Evolutionary conservation across 1,140 invertebrate species (phyloP).

Genomic region (Cephus cinctus): DNA sequence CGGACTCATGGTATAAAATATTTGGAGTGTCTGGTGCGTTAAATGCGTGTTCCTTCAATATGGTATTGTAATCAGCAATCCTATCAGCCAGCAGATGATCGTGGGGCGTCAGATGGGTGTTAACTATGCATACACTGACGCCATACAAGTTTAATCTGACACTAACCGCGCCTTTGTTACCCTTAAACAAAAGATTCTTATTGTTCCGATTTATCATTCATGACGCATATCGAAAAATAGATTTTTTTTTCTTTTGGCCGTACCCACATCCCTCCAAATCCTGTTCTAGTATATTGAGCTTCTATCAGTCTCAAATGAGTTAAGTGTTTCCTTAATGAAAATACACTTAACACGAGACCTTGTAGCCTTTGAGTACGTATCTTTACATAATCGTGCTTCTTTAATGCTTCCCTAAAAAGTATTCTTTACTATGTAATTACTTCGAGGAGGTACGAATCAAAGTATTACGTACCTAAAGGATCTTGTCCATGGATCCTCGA

Average conservation of each 20-base stretch:
- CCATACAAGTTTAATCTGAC: constrained; percentile 84
- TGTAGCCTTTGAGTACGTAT: constrained; percentile 75
- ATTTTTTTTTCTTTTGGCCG: constrained; percentile 26
- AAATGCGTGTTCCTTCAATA: constrained; percentile 72
- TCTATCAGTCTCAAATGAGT: constrained; percentile 79
- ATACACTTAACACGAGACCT: constrained; percentile 76
- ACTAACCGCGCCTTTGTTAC: constrained; percentile 92
- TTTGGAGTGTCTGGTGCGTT: constrained; percentile 71
- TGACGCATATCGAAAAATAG: too few relatives aligned
- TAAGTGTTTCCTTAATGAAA: constrained; percentile 75
- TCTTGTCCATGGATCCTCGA: constrained; percentile 83
- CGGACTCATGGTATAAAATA: constrained; percentile 90
- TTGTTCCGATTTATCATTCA: not conserved
- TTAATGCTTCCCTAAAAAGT: constrained; percentile 64
- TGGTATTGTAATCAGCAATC: constrained; percentile 83
- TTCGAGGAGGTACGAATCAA: too few relatives aligned
- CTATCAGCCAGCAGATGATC: constrained; percentile 77
- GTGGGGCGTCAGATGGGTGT: constrained; percentile 86
- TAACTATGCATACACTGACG: constrained; percentile 83
- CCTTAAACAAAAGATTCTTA: constrained; percentile 61
- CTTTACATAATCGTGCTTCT: constrained; percentile 72
- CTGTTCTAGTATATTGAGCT: constrained; percentile 81
- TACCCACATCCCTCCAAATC: constrained; percentile 85
- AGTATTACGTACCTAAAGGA: constrained; percentile 61
- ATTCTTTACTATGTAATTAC: constrained; percentile 10